Evolutionary conservation across 2,888 invertebrate species (phyloP).

Genomic region (Eilema sororculum): DNA sequence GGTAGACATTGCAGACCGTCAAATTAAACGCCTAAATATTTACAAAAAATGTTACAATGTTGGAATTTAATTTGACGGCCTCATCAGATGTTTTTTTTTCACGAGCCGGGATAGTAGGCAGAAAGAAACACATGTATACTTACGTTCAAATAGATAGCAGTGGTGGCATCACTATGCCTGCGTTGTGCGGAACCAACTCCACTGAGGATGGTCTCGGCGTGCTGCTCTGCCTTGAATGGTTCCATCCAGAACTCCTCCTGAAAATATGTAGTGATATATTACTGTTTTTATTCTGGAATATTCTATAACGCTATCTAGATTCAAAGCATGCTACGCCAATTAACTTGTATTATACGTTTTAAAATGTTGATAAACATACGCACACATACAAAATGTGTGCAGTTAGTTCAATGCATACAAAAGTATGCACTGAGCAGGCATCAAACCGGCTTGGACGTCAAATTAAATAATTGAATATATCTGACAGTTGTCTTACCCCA

Average conservation of each 20-base stretch:
- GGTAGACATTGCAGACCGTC: too few relatives aligned
- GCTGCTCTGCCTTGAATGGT: constrained; percentile 74
- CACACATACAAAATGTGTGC: too few relatives aligned
- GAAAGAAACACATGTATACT: constrained; percentile 35
- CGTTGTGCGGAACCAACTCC: constrained; percentile 73
- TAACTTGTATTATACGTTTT: background rate
- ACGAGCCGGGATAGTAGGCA: background rate
- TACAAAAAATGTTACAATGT: too few relatives aligned
- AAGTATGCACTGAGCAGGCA: too few relatives aligned
- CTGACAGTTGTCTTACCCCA: constrained; percentile 82
- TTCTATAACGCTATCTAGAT: background rate
- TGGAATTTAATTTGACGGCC: too few relatives aligned
- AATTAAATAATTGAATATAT: background rate
- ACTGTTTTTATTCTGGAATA: background rate
- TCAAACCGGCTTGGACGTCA: too few relatives aligned
- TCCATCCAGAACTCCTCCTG: constrained; percentile 84
- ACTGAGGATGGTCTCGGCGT: constrained; percentile 71
- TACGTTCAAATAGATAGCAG: constrained; percentile 80
- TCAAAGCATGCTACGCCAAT: background rate
- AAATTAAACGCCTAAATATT: too few relatives aligned
- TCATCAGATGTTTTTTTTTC: too few relatives aligned
- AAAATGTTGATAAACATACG: too few relatives aligned
- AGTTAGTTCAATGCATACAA: too few relatives aligned
- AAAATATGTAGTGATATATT: constrained; percentile 27
- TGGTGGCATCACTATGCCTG: constrained; percentile 73